A percentile compares a stretch with the other conserved stretches of the same genome.
Evolutionary conservation across 2,797 vertebrate species (phyloP).

Genomic region (Semaprochilodus insignis): DNA sequence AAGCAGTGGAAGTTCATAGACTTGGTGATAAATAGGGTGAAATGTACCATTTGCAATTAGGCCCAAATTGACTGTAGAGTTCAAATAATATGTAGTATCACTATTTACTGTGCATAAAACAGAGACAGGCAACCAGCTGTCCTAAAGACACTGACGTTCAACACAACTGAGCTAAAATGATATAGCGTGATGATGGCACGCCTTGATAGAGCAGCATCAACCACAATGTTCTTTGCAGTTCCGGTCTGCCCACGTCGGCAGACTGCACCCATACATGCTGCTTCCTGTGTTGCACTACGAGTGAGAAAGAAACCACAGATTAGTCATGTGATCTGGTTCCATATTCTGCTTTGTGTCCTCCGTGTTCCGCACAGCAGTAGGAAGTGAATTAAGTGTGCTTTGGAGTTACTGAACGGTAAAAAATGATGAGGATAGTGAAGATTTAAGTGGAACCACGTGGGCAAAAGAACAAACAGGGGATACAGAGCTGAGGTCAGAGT

Average conservation of each 20-base stretch:
- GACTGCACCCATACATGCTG: background rate
- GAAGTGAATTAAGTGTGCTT: conserved; percentile 19
- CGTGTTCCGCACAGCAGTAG: conserved; percentile 18
- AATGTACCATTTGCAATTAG: background rate
- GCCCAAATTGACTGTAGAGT: background rate
- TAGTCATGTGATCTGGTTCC: conserved; percentile 64
- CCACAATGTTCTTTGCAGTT: conserved; percentile 20
- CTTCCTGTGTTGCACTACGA: conserved; percentile 67
- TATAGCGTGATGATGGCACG: background rate
- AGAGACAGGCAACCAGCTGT: background rate
- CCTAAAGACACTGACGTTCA: background rate
- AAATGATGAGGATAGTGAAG: conserved; percentile 19
- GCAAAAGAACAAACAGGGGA: conserved; percentile 53
- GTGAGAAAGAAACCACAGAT: conserved; percentile 63
- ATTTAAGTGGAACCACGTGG: conserved; percentile 59
- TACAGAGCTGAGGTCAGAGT: conserved; percentile 25
- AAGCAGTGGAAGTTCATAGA: background rate
- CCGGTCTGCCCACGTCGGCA: conserved; percentile 17
- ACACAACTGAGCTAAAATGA: conserved; percentile 35
- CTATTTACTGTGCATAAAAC: background rate
- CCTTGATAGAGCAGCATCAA: conserved; percentile 28
- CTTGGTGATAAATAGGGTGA: background rate
- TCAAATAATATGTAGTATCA: background rate
- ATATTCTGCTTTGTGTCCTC: conserved; percentile 28
- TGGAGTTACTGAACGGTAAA: conserved; percentile 23